Conservation (phyloP, 2,113 vertebrate genomes). For the Ictalurus furcatus region DNA sequence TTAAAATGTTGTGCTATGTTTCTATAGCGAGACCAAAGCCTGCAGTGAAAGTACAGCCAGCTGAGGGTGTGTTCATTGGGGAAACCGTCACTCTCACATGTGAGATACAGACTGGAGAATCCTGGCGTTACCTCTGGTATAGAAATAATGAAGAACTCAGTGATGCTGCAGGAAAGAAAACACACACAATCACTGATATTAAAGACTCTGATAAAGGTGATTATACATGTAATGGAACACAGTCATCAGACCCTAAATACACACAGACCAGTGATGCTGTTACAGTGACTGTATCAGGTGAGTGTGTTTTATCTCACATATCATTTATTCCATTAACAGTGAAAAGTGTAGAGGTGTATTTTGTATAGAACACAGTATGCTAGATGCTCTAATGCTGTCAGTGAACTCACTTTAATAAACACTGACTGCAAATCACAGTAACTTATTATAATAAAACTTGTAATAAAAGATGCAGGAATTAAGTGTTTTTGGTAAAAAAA, state of each 20-base stretch:
- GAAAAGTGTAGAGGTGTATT: neutral
- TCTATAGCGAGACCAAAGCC: neutral
- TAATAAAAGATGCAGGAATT: too few relatives aligned
- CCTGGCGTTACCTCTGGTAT: neutral
- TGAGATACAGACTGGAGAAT: too few relatives aligned
- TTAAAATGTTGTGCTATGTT: too few relatives aligned
- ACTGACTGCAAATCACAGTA: too few relatives aligned
- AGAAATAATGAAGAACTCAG: neutral
- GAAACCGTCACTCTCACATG: too few relatives aligned
- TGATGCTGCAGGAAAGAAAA: neutral
- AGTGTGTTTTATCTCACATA: neutral
- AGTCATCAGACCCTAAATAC: neutral
- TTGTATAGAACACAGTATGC: too few relatives aligned
- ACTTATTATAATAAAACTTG: too few relatives aligned
- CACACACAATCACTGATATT: too few relatives aligned
- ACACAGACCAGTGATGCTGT: neutral
- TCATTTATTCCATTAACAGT: neutral
- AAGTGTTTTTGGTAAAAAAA: too few relatives aligned
- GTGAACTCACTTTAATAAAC: too few relatives aligned
- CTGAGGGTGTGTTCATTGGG: neutral
- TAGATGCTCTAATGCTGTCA: too few relatives aligned
- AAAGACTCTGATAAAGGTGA: too few relatives aligned
- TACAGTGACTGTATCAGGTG: constrained; percentile 3
- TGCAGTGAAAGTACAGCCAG: neutral
- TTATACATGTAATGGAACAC: neutral